Percentiles rank a stretch among this genome's conserved stretches.
Conservation (phyloP, 1,140 invertebrate genomes). For the Zaprionus tsacasi region DNA sequence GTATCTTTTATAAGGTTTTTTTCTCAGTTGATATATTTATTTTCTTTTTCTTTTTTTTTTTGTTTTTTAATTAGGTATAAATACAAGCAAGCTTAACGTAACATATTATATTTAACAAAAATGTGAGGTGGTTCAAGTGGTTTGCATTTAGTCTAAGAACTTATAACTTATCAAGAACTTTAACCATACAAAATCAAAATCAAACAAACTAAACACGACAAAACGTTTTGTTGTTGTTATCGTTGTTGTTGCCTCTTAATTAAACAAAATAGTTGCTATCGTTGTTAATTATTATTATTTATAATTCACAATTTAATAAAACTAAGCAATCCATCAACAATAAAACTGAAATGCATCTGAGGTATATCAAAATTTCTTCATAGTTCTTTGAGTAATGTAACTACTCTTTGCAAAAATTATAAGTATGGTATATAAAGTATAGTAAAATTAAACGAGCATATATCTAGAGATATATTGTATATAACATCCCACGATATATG, state of each 20-base stretch:
- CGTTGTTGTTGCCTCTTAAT: constrained; percentile 21
- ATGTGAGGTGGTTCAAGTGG: constrained; percentile 79
- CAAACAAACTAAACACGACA: constrained; percentile 29
- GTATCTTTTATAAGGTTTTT: constrained; percentile 26
- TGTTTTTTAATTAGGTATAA: constrained; percentile 37
- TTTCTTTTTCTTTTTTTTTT: constrained; percentile 14
- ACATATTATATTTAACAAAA: constrained; percentile 62
- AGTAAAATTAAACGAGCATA: constrained; percentile 37
- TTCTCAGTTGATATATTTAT: constrained; percentile 31
- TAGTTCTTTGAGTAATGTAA: constrained; percentile 77
- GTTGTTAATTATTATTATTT: constrained; percentile 18
- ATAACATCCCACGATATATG: constrained; percentile 1
- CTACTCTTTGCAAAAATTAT: constrained; percentile 54
- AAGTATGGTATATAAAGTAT: constrained; percentile 34
- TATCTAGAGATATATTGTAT: constrained; percentile 16
- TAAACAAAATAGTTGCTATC: constrained; percentile 32
- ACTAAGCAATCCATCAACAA: constrained; percentile 78
- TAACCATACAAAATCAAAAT: constrained; percentile 45
- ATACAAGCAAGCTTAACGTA: constrained; percentile 63
- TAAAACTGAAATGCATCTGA: constrained; percentile 84
- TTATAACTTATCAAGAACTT: constrained; percentile 51
- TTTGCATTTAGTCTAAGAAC: constrained; percentile 66
- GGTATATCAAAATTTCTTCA: constrained; percentile 84
- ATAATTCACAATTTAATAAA: constrained; percentile 54
- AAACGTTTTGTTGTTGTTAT: background rate